Evolutionary conservation across 1,140 invertebrate genomes (phyloP), one percentile per base, ranked within the genome.

Genomic region (Dendroctonus ponderosae): DNA sequence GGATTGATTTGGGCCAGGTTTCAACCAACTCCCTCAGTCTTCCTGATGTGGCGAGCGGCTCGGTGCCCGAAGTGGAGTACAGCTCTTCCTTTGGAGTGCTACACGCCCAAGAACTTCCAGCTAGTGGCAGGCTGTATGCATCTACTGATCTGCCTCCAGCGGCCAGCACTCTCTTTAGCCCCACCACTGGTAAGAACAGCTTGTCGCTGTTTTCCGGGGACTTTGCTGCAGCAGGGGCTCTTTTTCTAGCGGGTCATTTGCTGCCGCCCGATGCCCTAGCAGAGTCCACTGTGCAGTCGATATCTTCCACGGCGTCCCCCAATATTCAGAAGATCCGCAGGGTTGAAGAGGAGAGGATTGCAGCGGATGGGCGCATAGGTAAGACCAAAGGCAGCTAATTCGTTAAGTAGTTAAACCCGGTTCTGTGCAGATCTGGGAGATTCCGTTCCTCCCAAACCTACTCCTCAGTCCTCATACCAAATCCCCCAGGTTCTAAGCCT

Each of bases 331-430:
- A 52, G 15, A 61, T 66, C 15, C 48, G 56, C 5, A 60, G 43
- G 11, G 11, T 46, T n/a, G 56, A 44, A 37, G 26, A 66, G 42
- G 26, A 66, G 42, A 39, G n/a, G 15, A 37, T 66, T 42, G 38
- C 54, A n/a, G 48, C 52, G 14, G 64, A 66, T 60, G 64, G 50
- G 12, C 50, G 64, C 59, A 41, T 66, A 26, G 64, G 64, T 66
- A 60, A 66, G 50, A 58, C 41, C n/a, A 46, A 44, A 15, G 26
- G 44, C 48, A 26, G 6, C 8, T 49, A n/a, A 44, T 56, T 3
- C 7, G 2, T 11, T 40, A 39, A 56, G 14, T 1, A 56, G 37
- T 38, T 39, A 39, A 56, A 4, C 1, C 12, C 1, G 44, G 12
- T 4, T 12, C 4, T 46, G 44, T 11, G 9, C 44, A 61, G 65